phyloP scores from a whole-genome alignment of 2,797 vertebrate genomes.

The Micropoecilia bifurca region DNA sequence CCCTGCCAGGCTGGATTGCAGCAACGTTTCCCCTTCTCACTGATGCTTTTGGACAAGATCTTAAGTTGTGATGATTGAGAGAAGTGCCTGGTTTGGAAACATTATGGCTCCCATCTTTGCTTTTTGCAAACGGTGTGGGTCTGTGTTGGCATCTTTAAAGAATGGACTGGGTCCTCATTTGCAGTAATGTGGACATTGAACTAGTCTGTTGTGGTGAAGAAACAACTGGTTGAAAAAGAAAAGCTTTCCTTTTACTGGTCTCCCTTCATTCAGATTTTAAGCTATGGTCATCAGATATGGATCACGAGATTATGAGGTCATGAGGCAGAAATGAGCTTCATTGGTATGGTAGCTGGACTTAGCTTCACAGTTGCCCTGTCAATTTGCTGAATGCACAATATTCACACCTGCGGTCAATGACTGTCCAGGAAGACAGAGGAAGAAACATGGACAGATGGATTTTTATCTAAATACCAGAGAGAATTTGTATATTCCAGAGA shows the following conservation, averaged over 20 bases:
- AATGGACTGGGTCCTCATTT: neutral
- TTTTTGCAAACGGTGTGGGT: neutral
- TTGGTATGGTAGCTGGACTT: neutral
- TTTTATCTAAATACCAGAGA: neutral
- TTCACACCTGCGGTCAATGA: neutral
- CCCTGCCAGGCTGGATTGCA: neutral
- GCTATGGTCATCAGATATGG: neutral
- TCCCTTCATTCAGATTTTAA: neutral
- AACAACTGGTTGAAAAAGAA: neutral
- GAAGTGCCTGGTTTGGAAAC: neutral
- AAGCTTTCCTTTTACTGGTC: neutral
- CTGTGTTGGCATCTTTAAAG: neutral
- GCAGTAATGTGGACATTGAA: neutral
- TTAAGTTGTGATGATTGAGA: neutral
- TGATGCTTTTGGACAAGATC: neutral
- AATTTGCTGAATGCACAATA: neutral
- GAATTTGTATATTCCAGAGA: neutral
- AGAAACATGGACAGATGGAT: neutral
- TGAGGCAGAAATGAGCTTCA: neutral
- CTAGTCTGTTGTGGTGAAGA: neutral
- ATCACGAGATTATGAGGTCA: neutral
- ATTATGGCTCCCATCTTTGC: neutral
- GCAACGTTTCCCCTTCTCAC: neutral
- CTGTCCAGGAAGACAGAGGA: neutral
- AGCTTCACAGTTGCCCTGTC: neutral